phyloP scores from a whole-genome alignment of 2,113 vertebrate genomes.

The Orcinus orca region DNA sequence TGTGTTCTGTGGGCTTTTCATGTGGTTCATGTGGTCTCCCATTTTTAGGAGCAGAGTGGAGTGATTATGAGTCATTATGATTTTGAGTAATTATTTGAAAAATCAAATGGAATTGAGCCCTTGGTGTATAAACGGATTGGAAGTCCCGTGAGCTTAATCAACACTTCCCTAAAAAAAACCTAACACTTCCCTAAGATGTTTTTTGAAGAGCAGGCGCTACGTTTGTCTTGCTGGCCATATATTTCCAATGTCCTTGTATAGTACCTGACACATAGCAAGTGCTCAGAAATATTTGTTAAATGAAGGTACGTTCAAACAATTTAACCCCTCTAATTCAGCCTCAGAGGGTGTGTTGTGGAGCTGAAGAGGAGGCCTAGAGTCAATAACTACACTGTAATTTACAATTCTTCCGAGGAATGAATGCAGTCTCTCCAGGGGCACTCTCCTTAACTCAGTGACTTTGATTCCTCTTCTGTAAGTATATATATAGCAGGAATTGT shows the following conservation, averaged over 20 bases:
- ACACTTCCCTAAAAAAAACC: neutral
- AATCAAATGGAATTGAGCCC: neutral
- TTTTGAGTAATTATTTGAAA: neutral
- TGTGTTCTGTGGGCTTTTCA: neutral
- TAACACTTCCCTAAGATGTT: neutral
- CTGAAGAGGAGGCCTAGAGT: neutral
- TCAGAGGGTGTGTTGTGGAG: neutral
- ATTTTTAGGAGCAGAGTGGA: neutral
- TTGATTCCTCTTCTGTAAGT: neutral
- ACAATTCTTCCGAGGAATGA: neutral
- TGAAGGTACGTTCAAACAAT: neutral
- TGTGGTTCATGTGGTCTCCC: neutral
- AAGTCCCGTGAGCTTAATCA: neutral
- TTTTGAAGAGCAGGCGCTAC: neutral
- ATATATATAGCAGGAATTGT: neutral
- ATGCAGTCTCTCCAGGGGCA: neutral
- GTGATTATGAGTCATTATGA: neutral
- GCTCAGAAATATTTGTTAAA: neutral
- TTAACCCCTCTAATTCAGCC: neutral
- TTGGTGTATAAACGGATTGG: neutral
- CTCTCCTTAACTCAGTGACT: neutral
- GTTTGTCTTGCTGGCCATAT: neutral
- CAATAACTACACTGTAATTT: neutral
- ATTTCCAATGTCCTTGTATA: neutral
- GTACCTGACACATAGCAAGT: neutral